Conservation (phyloP, 2,888 invertebrate species). For the Holacanthella duospinosa region DNA sequence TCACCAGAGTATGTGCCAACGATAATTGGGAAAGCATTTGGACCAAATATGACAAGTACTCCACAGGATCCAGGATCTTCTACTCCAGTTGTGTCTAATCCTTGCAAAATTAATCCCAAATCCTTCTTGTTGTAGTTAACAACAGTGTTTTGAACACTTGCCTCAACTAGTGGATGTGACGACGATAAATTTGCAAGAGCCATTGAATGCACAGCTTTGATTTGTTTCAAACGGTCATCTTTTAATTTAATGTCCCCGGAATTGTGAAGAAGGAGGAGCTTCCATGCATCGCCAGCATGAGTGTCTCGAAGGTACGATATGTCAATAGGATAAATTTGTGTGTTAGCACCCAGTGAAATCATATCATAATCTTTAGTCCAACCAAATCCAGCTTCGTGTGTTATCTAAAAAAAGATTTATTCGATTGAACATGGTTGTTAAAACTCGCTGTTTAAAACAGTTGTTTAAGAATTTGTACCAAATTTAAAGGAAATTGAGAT, state of each 20-base stretch:
- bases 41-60: neutral
- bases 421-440: too few relatives aligned
- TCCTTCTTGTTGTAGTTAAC: neutral
- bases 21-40: neutral
- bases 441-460: too few relatives aligned
- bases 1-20: neutral
- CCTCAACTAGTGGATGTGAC: neutral
- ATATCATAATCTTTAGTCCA: neutral
- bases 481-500: neutral
- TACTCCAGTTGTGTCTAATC: neutral
- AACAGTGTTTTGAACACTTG: neutral
- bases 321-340: too few relatives aligned
- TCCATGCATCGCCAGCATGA: neutral
- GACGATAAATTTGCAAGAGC: neutral
- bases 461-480: too few relatives aligned
- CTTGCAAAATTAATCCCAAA: neutral
- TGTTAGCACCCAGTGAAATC: too few relatives aligned
- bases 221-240: neutral
- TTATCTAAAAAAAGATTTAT: neutral
- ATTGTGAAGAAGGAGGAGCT: neutral
- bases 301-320: neutral
- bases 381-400: neutral
- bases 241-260: neutral
- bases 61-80: neutral
- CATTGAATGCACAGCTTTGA: neutral